Conservation (phyloP, 1,140 invertebrate species). For the Bombus turneri region DNA sequence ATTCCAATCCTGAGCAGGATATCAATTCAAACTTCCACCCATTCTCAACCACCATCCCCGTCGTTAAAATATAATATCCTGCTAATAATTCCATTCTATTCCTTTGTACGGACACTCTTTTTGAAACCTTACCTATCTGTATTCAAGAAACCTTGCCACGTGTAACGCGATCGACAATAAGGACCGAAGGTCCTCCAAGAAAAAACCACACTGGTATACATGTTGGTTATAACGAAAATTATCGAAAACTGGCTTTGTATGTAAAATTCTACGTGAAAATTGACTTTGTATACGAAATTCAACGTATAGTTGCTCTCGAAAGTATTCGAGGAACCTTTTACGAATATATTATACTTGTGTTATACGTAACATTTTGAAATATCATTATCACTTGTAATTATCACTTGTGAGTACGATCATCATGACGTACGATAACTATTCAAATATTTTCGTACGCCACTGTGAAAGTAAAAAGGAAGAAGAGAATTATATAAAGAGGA, state of each 20-base stretch:
- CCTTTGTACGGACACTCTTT: slow-evolving; percentile 7
- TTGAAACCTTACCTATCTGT: slow-evolving; percentile 46
- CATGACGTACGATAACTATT: too few relatives aligned
- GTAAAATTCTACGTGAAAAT: not conserved
- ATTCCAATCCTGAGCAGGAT: slow-evolving; percentile 54
- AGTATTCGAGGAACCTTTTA: too few relatives aligned
- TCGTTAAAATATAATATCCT: slow-evolving; percentile 56
- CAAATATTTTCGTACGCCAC: too few relatives aligned
- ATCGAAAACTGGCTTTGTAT: not conserved
- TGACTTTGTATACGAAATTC: too few relatives aligned
- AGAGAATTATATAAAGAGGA: too few relatives aligned
- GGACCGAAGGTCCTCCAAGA: not conserved
- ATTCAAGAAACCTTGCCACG: slow-evolving; percentile 25
- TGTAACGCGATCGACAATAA: slow-evolving; percentile 5
- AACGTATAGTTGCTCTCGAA: too few relatives aligned
- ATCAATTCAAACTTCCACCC: slow-evolving; percentile 30
- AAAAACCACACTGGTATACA: not conserved
- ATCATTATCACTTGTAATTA: too few relatives aligned
- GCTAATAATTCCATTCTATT: slow-evolving; percentile 17
- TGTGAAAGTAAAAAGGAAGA: too few relatives aligned
- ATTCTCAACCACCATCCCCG: slow-evolving; percentile 36
- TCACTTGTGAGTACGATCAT: too few relatives aligned
- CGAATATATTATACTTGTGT: too few relatives aligned
- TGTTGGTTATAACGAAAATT: not conserved
- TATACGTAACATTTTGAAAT: too few relatives aligned